Percentiles rank a stretch among this genome's conserved stretches.
Evolutionary conservation across 2,888 invertebrate genomes (phyloP).

Genomic region (Sepiola atlantica): DNA sequence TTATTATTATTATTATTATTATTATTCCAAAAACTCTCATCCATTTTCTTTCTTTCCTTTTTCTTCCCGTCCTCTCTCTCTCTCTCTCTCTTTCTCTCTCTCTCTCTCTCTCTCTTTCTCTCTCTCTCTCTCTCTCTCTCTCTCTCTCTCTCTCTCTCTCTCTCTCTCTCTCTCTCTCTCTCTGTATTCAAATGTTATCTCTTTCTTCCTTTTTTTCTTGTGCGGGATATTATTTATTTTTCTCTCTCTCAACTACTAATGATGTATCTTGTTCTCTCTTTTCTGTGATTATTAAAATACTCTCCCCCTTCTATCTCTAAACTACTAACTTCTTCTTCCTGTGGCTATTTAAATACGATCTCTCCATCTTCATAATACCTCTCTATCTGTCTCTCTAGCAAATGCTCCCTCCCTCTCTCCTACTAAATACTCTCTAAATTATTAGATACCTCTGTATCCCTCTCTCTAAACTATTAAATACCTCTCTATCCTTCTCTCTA

Average conservation of each 20-base stretch:
- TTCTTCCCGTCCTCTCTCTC: background rate
- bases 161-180: too few relatives aligned
- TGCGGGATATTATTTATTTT: background rate
- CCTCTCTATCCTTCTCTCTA: background rate
- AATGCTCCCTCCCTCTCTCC: background rate
- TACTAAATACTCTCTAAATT: background rate
- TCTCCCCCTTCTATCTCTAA: background rate
- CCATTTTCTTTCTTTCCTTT: background rate
- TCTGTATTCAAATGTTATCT: too few relatives aligned
- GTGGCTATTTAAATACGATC: too few relatives aligned
- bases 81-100: background rate
- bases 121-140: background rate
- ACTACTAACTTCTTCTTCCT: background rate
- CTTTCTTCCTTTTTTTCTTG: too few relatives aligned
- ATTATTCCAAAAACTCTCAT: background rate
- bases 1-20: too few relatives aligned
- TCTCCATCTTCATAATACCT: too few relatives aligned
- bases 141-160: background rate
- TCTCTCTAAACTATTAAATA: background rate
- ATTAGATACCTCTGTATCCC: background rate
- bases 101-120: background rate
- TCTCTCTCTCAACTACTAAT: background rate
- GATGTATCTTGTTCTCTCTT: background rate
- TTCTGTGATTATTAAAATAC: background rate
- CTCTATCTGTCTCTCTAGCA: too few relatives aligned